Base-by-base conservation (phyloP, 2,113 vertebrate species). In the Aviceda subcristata region DNA sequence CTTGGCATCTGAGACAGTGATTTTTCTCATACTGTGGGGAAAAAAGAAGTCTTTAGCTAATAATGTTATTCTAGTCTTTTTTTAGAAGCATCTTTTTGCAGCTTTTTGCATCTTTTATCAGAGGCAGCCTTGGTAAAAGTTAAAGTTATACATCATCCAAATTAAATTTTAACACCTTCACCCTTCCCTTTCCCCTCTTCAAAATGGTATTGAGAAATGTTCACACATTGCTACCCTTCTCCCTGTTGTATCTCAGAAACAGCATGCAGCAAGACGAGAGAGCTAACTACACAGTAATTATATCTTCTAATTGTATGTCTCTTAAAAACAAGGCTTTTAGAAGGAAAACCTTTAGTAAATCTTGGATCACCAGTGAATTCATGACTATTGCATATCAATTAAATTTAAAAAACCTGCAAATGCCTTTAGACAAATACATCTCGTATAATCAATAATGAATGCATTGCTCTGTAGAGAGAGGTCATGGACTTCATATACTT, bases 71-170 rank as follows among this genome's bases (percentile, higher is more conserved):
- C 41, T 66, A 32, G 21, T 87, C 85, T 94, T 81, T 86, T 89
- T 96, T 97, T 95, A 85, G 90, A 87, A 89, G 23, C 45, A 50
- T 30, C 48, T 84, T 91, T 90, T 92, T 83, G 63, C 79, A 95
- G 29, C 5, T 69, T 94, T 90, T 86, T 81, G 55, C 67, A 96
- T 48, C 56, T 94, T 95, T 86, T 83, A 69, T 81, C 82, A 79
- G 80, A 34, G 11, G 30, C 60, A 78, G 71, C 62, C 63, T 71
- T 63, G 36, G 63, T 71, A 89, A 87, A 96, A 94, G 50, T 71
- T 64, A 45, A 88, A 92, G 69, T 71, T 88, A 51, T 60, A 74
- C 78, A 92, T 59, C 9, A 88, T 45, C 75, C 71, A 91, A 90
- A 88, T 85, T 88, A 62, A 78, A 85, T 97, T 77, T 73, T 80